Conservation (phyloP, 2,113 vertebrate species). For the Bostrychus sinensis region DNA sequence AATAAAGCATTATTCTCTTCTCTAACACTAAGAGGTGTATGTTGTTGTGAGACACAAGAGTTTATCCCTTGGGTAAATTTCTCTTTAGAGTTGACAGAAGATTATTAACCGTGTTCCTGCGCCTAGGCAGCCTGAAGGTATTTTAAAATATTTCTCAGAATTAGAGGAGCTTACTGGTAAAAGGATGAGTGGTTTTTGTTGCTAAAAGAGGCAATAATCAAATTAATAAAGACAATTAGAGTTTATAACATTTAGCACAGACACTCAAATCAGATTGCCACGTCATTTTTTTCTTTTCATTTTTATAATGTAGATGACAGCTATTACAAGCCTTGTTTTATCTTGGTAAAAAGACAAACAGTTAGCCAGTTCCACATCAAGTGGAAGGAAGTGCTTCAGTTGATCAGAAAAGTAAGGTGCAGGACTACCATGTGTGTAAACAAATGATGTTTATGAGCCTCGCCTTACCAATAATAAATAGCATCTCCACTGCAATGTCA, state of each 20-base stretch:
- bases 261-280: no score
- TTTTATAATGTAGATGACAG: background rate
- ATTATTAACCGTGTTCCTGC: constrained; percentile 2
- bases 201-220: background rate
- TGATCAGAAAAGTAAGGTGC: no score
- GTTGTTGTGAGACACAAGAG: background rate
- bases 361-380: no score
- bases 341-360: background rate
- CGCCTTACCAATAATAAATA: constrained; percentile 92
- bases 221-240: no score
- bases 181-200: constrained; percentile 11
- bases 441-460: background rate
- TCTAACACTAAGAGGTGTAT: background rate
- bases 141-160: constrained; percentile 21
- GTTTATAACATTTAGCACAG: no score
- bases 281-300: no score
- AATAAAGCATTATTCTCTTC: constrained; percentile 9
- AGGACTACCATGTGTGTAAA: background rate
- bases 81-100: background rate
- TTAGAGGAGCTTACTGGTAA: background rate
- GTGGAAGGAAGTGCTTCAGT: no score
- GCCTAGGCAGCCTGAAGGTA: constrained; percentile 3
- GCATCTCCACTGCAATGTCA: constrained; percentile 93
- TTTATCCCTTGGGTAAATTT: constrained; percentile 12
- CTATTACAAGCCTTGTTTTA: background rate